These are phyloP conservation scores for Cecidostiba fungosa DNA, from an alignment of 2,888 invertebrate species.

Conservation along the genomic window DNA sequence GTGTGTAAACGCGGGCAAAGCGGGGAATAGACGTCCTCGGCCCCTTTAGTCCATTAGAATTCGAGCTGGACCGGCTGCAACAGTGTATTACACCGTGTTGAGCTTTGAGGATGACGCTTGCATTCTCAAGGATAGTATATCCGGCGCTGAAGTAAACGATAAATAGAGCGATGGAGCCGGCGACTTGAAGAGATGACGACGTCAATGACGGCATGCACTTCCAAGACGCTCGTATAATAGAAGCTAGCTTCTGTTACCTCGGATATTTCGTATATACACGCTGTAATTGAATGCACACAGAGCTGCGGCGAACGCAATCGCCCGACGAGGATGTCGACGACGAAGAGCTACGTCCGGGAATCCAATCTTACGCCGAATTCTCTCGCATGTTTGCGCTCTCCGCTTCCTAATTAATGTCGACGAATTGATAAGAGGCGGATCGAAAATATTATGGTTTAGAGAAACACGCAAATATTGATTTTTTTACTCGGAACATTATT, in stretches of 20 bases:
- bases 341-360: conserved; percentile 58
- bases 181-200: conserved; percentile 59
- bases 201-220: conserved; percentile 68
- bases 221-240: conserved; percentile 54
- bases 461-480: neutral
- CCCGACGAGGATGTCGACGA: conserved; percentile 64
- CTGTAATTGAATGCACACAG: conserved; percentile 76
- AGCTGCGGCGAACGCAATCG: conserved; percentile 65
- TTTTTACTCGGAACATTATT: too few species aligned
- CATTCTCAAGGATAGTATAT: conserved; percentile 46
- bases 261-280: conserved; percentile 69
- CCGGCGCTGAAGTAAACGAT: conserved; percentile 68
- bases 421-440: conserved; percentile 20
- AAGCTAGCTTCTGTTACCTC: conserved; percentile 41
- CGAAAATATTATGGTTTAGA: neutral
- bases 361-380: conserved; percentile 64
- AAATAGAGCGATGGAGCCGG: conserved; percentile 72
- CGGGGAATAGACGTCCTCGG: conserved; percentile 29
- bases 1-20: neutral
- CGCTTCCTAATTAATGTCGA: conserved; percentile 40
- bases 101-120: conserved; percentile 72
- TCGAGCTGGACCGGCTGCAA: conserved; percentile 31
- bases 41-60: conserved; percentile 49
- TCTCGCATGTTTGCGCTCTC: conserved; percentile 32
- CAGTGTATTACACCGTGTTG: conserved; percentile 33